Evolutionary conservation across 2,888 invertebrate species (phyloP), one percentile per base, ranked within the genome.

Genomic region (Lasioglossum villosulum): DNA sequence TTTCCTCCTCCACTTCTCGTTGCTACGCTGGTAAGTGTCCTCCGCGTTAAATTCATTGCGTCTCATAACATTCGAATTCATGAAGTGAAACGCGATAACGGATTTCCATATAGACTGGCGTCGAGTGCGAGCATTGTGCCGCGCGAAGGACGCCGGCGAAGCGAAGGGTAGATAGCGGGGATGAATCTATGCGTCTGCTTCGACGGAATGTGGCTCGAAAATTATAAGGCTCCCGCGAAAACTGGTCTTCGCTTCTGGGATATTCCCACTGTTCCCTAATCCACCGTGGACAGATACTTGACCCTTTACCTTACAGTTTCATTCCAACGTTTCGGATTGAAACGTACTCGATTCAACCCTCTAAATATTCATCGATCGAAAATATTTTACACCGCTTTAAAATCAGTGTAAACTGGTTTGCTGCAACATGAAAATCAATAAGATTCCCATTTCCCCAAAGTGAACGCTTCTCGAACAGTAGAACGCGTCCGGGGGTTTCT

Each of bases 51-150:
- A 80, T 80, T 79, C 83, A 80, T 75, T 66, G 79, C 71, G 63
- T 56, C 72, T 80, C 80, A 30, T 75, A 80, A 83, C 83, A 70
- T 83, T 80, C 75, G 80, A 83, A 83, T 80, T 83, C 80, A 80
- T 75, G 80, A 82, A 74, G 78, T 42, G 77, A 81, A 84, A 76
- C 71, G 52, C 75, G 75, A 74, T 74, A 75, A 80, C 71, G 66
- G 63, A 83, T 83, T 83, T 83, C 80, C 79, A 83, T 79, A 83
- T 75, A 80, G 71, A 79, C 78, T 59, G 56, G 70, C 74, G n/a
- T 30, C 56, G 63, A 42, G 42, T 52, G 63, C 82, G 42, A 78
- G 77, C 52, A 71, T 71, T 73, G 71, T 52, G 66, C 27, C 70
- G 30, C 30, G 19, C 77, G 72, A 77, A 42, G 48, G 72, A 66